Percentiles rank a stretch among this genome's conserved stretches.
phyloP scores from a whole-genome alignment of 2,113 vertebrate genomes.

The Capra hircus region DNA sequence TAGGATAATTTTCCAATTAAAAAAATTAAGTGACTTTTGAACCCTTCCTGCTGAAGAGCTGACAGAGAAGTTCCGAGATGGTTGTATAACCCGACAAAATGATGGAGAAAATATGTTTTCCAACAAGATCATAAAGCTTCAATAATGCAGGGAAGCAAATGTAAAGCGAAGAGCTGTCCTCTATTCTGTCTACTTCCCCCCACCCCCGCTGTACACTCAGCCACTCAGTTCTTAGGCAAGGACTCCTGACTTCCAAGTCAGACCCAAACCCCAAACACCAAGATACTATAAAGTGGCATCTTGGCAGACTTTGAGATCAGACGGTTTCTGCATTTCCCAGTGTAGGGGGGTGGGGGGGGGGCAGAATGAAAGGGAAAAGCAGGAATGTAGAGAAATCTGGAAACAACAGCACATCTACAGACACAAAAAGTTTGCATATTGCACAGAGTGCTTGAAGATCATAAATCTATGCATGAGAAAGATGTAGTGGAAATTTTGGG shows the following conservation, averaged over 20 bases:
- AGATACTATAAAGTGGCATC: constrained; percentile 44
- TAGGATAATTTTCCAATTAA: constrained; percentile 80
- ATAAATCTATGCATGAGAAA: constrained; percentile 93
- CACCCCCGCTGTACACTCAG: constrained; percentile 29
- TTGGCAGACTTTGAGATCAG: constrained; percentile 62
- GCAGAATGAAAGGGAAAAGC: constrained; percentile 17
- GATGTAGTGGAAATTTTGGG: constrained; percentile 96
- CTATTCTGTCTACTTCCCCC: constrained; percentile 46
- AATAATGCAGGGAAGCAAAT: constrained; percentile 74
- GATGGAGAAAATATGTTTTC: constrained; percentile 83
- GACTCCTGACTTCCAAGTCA: constrained; percentile 68
- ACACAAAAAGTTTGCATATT: constrained; percentile 89
- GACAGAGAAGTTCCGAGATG: constrained; percentile 82
- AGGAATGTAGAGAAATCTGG: constrained; percentile 74
- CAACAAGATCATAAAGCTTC: constrained; percentile 81
- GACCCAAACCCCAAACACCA: constrained; percentile 61
- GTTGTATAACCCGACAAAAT: constrained; percentile 83
- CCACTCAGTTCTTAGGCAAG: constrained; percentile 65
- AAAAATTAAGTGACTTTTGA: constrained; percentile 78
- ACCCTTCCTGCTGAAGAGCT: constrained; percentile 81
- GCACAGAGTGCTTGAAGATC: constrained; percentile 89
- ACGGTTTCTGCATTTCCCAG: constrained; percentile 63
- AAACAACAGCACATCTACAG: constrained; percentile 71
- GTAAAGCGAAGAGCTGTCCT: constrained; percentile 69
- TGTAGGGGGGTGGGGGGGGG: neutral